Percentiles rank a stretch among this genome's conserved stretches.
Conservation (phyloP, 2,888 invertebrate species). For the Tholera decimalis region DNA sequence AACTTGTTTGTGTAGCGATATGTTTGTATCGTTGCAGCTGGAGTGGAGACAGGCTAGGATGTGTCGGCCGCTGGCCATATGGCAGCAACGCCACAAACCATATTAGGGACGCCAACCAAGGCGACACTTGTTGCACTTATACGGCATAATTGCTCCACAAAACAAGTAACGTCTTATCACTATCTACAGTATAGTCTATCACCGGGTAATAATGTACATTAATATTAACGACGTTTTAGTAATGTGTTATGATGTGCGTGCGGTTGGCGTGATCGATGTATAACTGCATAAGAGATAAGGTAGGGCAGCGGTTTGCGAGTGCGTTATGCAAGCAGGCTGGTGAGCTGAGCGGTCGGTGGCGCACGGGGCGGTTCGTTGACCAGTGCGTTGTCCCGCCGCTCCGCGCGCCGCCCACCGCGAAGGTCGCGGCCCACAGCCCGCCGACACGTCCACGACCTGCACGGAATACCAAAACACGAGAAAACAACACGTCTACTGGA, state of each 20-base stretch:
- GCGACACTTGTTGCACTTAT: conserved; percentile 91
- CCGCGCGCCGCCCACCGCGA: conserved; percentile 86
- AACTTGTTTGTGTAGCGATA: conserved; percentile 71
- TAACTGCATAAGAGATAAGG: conserved; percentile 82
- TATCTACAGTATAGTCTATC: conserved; percentile 73
- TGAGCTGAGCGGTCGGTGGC: conserved; percentile 74
- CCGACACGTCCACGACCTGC: conserved; percentile 75
- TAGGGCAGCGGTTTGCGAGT: conserved; percentile 75
- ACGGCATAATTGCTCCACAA: conserved; percentile 89
- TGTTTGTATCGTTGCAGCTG: conserved; percentile 73
- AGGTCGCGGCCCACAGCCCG: conserved; percentile 86
- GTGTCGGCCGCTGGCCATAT: conserved; percentile 87
- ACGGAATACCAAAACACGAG: conserved; percentile 59
- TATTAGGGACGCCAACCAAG: conserved; percentile 89
- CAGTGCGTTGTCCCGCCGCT: conserved; percentile 89
- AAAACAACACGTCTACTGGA: conserved; percentile 40
- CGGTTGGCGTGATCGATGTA: conserved; percentile 63
- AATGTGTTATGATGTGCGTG: conserved; percentile 64
- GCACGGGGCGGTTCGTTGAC: conserved; percentile 90
- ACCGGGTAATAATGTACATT: conserved; percentile 66
- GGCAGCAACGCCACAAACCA: conserved; percentile 85
- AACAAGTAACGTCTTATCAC: conserved; percentile 81
- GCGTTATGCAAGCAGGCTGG: conserved; percentile 89
- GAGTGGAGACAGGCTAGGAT: conserved; percentile 81
- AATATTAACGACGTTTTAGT: conserved; percentile 65